Percentiles rank a stretch among this genome's conserved stretches.
phyloP scores from a whole-genome alignment of 2,113 vertebrate species.

The Tor tambroides region DNA sequence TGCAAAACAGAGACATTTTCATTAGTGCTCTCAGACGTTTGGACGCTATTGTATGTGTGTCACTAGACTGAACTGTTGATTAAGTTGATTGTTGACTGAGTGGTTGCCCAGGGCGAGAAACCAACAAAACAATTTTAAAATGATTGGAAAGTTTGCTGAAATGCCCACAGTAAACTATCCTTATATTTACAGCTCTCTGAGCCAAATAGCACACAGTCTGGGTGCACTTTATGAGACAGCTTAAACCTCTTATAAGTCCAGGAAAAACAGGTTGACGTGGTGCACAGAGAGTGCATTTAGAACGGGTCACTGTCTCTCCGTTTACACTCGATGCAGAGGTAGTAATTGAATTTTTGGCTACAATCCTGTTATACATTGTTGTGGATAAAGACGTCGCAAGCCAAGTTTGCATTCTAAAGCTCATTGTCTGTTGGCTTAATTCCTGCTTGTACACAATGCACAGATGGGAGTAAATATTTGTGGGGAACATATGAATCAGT shows the following conservation, averaged over 20 bases:
- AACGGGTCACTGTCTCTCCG: not conserved
- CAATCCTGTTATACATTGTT: conserved; percentile 39
- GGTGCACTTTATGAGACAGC: conserved; percentile 4
- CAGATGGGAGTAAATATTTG: conserved; percentile 52
- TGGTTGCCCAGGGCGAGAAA: not conserved
- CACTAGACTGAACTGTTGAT: not conserved
- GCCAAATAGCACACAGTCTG: conserved; percentile 8
- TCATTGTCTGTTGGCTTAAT: conserved; percentile 40
- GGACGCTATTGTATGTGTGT: not conserved
- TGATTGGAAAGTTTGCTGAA: not conserved
- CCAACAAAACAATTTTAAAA: conserved; percentile 7
- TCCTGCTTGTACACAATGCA: conserved; percentile 52
- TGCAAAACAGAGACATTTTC: not conserved
- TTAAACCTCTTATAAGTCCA: conserved; percentile 28
- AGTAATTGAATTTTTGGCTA: conserved; percentile 48
- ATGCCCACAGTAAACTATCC: conserved; percentile 5
- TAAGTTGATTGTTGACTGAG: not conserved
- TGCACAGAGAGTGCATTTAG: conserved; percentile 13
- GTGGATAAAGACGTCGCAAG: conserved; percentile 14
- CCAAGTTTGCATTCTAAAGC: conserved; percentile 53
- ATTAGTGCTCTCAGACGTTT: not conserved
- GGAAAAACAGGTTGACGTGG: not conserved
- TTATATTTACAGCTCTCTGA: not conserved
- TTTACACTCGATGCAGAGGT: conserved; percentile 33
- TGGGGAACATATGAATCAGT: conserved; percentile 33